phyloP scores from a whole-genome alignment of 2,113 vertebrate genomes.

The Pomatorhinus ruficollis region DNA sequence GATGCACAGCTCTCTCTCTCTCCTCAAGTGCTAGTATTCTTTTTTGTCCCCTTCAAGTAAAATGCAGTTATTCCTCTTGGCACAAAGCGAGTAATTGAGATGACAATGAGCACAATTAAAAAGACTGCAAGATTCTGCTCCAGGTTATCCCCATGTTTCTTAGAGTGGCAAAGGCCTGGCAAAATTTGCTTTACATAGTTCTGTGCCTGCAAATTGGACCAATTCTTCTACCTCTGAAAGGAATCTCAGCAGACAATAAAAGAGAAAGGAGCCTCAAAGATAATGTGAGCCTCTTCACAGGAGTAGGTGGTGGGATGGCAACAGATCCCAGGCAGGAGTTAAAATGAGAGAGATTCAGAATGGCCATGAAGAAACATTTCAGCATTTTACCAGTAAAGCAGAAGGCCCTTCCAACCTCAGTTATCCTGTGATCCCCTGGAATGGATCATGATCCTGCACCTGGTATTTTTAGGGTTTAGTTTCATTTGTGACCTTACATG shows the following conservation, averaged over 20 bases:
- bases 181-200: not conserved
- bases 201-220: not conserved
- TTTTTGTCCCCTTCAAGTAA: not conserved
- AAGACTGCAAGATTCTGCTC: not conserved
- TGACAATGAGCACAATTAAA: not conserved
- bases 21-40: not conserved
- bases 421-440: not conserved
- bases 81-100: not conserved
- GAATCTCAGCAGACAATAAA: not conserved
- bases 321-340: not conserved
- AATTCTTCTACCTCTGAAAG: not conserved
- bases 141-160: not conserved
- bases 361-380: not conserved
- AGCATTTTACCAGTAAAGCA: not conserved
- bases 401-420: not conserved
- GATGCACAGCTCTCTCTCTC: not conserved
- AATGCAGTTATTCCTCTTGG: not conserved
- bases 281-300: not conserved
- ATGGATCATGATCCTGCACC: not conserved
- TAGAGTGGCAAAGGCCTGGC: not conserved
- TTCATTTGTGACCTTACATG: not conserved
- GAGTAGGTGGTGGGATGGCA: not conserved
- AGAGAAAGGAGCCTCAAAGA: not conserved
- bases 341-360: not conserved
- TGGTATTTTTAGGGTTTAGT: not conserved